phyloP scores from a whole-genome alignment of 2,797 vertebrate genomes.

The Valencia hispanica region DNA sequence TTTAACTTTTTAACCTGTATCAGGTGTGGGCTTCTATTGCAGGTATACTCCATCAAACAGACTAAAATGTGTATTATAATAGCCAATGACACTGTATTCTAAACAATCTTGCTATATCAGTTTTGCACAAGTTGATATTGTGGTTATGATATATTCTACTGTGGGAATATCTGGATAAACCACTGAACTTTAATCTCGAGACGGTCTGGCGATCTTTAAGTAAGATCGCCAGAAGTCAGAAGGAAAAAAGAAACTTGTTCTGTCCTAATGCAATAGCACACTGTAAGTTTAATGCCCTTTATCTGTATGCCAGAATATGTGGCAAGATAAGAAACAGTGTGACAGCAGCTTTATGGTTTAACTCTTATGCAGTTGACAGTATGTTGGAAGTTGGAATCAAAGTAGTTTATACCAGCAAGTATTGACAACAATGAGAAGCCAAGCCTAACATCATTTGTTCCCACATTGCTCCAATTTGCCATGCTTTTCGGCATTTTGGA shows the following conservation, averaged over 20 bases:
- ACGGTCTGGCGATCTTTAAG: conserved; percentile 30
- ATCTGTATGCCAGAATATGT: conserved; percentile 1
- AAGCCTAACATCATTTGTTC: conserved; percentile 53
- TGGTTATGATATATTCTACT: neutral
- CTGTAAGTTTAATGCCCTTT: neutral
- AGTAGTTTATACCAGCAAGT: conserved; percentile 52
- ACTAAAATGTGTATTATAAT: neutral
- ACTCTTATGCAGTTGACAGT: conserved; percentile 21
- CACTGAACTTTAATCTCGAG: neutral
- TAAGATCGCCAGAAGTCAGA: conserved; percentile 16
- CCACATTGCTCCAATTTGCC: conserved; percentile 34
- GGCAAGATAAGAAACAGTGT: conserved; percentile 1
- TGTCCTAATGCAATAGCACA: too few species aligned
- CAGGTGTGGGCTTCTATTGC: neutral
- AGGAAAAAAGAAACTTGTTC: neutral
- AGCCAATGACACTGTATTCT: neutral
- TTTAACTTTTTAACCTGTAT: neutral
- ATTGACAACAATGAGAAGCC: conserved; percentile 58
- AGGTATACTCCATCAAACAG: neutral
- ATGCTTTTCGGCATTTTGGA: conserved; percentile 55
- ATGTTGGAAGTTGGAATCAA: conserved; percentile 40
- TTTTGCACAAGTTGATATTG: neutral
- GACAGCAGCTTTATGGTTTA: neutral
- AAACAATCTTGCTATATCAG: neutral
- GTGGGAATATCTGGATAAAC: neutral